Conservation (phyloP, 2,888 invertebrate genomes). For the Pherbina coryleti region DNA sequence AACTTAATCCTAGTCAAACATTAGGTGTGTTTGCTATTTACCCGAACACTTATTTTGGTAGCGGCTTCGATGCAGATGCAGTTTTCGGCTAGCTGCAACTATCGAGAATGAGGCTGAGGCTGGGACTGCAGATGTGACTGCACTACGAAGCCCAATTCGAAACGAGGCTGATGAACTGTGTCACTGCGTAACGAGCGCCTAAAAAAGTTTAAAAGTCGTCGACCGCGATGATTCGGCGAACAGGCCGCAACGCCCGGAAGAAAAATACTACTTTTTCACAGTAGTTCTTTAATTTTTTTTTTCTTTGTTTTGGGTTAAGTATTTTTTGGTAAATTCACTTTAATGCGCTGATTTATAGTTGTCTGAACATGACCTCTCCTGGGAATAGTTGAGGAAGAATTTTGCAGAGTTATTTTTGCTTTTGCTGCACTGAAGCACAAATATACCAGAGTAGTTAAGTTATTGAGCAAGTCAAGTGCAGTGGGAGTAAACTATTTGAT, state of each 20-base stretch:
- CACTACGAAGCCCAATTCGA: constrained; percentile 10
- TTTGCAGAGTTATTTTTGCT: neutral
- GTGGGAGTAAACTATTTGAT: neutral
- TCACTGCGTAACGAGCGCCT: constrained; percentile 9
- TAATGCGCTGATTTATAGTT: neutral
- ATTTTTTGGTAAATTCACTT: neutral
- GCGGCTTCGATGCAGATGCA: constrained; percentile 5
- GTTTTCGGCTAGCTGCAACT: neutral
- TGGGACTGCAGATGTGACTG: constrained; percentile 13
- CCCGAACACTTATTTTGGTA: neutral
- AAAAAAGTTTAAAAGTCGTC: constrained; percentile 30
- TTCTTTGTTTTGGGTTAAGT: neutral
- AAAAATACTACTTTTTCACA: neutral
- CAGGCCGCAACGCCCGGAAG: constrained; percentile 22
- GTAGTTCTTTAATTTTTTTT: neutral
- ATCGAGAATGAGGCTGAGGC: constrained; percentile 16
- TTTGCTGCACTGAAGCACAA: neutral
- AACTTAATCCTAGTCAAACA: neutral
- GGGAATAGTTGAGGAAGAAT: constrained; percentile 16
- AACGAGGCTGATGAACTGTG: constrained; percentile 37
- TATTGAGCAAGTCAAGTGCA: neutral
- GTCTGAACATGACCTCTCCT: constrained; percentile 25
- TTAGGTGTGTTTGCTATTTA: neutral
- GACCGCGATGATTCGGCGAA: constrained; percentile 14
- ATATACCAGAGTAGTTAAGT: neutral